phyloP scores from a whole-genome alignment of 2,888 invertebrate genomes.

The Helobdella robusta region DNA sequence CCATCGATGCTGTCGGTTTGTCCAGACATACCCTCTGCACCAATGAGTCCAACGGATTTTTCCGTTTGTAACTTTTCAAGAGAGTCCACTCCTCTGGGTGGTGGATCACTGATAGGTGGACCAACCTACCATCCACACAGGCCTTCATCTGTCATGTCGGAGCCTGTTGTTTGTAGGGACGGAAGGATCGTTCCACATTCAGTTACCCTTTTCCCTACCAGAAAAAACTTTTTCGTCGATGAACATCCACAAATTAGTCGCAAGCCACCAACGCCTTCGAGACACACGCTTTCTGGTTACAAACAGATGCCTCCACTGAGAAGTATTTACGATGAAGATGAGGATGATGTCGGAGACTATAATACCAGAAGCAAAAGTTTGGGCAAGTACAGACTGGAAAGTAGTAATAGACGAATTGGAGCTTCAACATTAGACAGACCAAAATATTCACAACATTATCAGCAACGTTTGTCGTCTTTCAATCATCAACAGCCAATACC shows the following conservation, averaged over 20 bases:
- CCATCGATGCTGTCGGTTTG: conserved; percentile 18
- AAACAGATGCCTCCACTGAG: not conserved
- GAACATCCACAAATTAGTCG: not conserved
- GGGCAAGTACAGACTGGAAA: not conserved
- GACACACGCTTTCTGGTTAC: too few relatives aligned
- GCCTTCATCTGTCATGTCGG: conserved; percentile 9
- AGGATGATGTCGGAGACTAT: not conserved
- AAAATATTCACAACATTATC: too few relatives aligned
- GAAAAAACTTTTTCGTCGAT: not conserved
- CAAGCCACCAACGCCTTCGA: too few relatives aligned
- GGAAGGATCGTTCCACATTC: not conserved
- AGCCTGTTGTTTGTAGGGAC: not conserved
- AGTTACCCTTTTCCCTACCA: not conserved
- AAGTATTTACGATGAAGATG: not conserved
- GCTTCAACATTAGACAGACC: not conserved
- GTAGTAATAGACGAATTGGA: not conserved
- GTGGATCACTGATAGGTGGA: conserved; percentile 14
- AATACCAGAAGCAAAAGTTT: not conserved
- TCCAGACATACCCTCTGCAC: conserved; percentile 13
- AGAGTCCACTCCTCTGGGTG: conserved; percentile 17
- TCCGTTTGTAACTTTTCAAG: conserved; percentile 8
- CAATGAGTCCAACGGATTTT: conserved; percentile 13
- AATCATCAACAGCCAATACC: too few relatives aligned
- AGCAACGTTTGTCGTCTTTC: too few relatives aligned
- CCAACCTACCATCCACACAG: conserved; percentile 9